Evolutionary conservation across 2,888 invertebrate genomes (phyloP).

Genomic region (Lottia scabra): DNA sequence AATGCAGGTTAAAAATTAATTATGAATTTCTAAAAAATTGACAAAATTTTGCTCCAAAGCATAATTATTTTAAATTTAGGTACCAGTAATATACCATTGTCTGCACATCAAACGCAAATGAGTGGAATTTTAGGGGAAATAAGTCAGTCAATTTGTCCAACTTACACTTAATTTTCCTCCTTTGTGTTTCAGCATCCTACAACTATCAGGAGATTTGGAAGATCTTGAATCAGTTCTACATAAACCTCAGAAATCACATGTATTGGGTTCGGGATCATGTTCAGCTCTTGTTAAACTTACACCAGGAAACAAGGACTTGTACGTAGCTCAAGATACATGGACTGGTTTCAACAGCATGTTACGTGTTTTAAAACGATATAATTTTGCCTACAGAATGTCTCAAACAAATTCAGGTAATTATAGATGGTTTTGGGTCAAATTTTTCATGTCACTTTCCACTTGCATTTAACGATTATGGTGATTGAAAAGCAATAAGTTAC

Average conservation of each 20-base stretch:
- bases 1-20: too few relatives aligned
- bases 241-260: slow-evolving; percentile 35
- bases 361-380: slow-evolving; percentile 86
- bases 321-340: slow-evolving; percentile 85
- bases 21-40: too few relatives aligned
- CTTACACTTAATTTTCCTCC: background rate
- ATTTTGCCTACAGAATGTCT: slow-evolving; percentile 71
- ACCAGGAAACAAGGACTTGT: slow-evolving; percentile 74
- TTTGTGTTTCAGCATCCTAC: slow-evolving; percentile 41
- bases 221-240: slow-evolving; percentile 74
- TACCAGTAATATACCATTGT: too few relatives aligned
- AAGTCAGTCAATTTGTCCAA: background rate
- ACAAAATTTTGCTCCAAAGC: too few relatives aligned
- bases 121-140: too few relatives aligned
- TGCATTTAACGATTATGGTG: too few relatives aligned
- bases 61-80: too few relatives aligned
- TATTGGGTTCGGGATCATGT: slow-evolving; percentile 71
- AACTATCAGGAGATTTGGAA: slow-evolving; percentile 76
- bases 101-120: too few relatives aligned
- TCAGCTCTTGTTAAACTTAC: slow-evolving; percentile 78
- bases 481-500: too few relatives aligned
- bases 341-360: slow-evolving; percentile 86
- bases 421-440: too few relatives aligned
- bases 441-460: too few relatives aligned
- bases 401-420: slow-evolving; percentile 20